Base-by-base conservation (phyloP, 2,797 vertebrate genomes). In the Gorsachius magnificus region DNA sequence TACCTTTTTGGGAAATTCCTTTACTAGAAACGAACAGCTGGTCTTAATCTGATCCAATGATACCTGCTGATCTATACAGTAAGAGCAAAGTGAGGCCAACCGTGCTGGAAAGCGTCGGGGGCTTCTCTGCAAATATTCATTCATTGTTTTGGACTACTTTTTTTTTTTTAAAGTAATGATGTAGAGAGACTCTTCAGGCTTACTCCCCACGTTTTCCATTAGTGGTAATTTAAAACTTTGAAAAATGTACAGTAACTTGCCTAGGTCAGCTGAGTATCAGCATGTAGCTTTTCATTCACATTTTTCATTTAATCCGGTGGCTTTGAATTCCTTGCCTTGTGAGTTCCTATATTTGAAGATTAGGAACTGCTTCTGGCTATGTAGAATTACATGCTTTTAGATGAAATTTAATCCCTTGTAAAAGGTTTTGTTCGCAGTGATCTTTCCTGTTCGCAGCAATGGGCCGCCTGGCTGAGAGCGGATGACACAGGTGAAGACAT, bases 301-400 rank as follows among this genome's bases (percentile, higher is more conserved):
- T 98, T 97, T 98, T 98, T 98, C 90, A 95, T 95, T 97, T 98
- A 98, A 98, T 98, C 97, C 87, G 4, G 72, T 89, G 96, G 96
- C 97, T 98, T 98, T 98, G 98, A 98, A 98, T 97, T 98, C 98
- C 95, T 98, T 86, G 83, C 95, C 97, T 97, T 95, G 93, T 97
- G 96, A 95, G 92, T 98, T 98, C 94, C 94, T 98, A 87, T 83
- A 97, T 97, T 97, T 94, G 96, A 98, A 98, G 98, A 98, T 98
- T 97, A 98, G 96, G 96, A 97, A 97, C 94, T 83, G 90, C 97
- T 97, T 82, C 97, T 97, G 97, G 97, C 97, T 93, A 96, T 95
- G 97, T n/a, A 80, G 97, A 97, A 98, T 98, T 97, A 97, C 95
- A 96, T 96, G 97, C 97, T 97, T 98, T 98, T 97, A 98, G 97